Conservation (phyloP, 2,888 invertebrate species). For the Sarcophaga carnaria region DNA sequence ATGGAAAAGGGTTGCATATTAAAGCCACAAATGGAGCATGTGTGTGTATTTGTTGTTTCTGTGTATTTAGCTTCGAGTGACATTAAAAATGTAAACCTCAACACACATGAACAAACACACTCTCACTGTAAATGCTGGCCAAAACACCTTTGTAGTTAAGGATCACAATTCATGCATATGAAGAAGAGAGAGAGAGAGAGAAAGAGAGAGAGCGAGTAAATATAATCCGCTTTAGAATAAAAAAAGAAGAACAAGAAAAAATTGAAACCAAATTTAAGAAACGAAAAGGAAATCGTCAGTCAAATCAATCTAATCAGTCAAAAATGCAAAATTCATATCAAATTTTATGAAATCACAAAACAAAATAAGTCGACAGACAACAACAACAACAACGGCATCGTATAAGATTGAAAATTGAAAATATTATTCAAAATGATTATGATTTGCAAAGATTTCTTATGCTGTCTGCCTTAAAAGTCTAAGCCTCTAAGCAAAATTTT, state of each 20-base stretch:
- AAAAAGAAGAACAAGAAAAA: no score
- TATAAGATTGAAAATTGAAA: conserved; percentile 33
- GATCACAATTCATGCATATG: conserved; percentile 44
- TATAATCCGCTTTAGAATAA: conserved; percentile 43
- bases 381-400: conserved; percentile 10
- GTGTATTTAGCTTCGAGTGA: conserved; percentile 29
- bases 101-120: not conserved
- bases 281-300: conserved; percentile 9
- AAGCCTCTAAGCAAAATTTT: conserved; percentile 28
- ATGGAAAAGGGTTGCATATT: not conserved
- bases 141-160: conserved; percentile 31
- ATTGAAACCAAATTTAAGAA: conserved; percentile 9
- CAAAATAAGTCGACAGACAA: no score
- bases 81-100: not conserved
- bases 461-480: conserved; percentile 8
- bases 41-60: not conserved
- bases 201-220: not conserved
- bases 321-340: conserved; percentile 34
- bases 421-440: conserved; percentile 37
- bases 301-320: conserved; percentile 63
- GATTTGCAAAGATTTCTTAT: not conserved
- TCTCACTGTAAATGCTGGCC: not conserved
- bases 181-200: no score
- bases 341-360: not conserved
- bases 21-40: not conserved